Percentiles rank a stretch among this genome's conserved stretches.
Evolutionary conservation across 1,140 invertebrate species (phyloP).

Genomic region (Colletes latitarsis): DNA sequence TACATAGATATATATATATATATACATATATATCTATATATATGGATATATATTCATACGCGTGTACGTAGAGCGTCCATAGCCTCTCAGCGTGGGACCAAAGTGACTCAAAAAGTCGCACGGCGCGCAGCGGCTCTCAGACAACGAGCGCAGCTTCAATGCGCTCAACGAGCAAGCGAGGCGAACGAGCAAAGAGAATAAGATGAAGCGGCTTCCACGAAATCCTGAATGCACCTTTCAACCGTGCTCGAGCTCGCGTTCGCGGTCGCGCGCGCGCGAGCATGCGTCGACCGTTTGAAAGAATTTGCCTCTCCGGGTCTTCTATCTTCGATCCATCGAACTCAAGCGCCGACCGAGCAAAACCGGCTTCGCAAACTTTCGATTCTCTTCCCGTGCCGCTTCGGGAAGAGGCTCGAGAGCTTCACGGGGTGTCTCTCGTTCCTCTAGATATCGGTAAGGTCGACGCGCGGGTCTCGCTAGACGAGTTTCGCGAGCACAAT

Average conservation of each 20-base stretch:
- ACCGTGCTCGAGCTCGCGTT: not conserved
- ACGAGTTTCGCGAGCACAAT: constrained; percentile 45
- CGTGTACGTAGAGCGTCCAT: constrained; percentile 57
- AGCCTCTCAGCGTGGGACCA: constrained; percentile 79
- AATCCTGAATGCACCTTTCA: constrained; percentile 50
- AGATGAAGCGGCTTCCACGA: constrained; percentile 33
- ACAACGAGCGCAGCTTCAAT: constrained; percentile 39
- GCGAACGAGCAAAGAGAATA: not conserved
- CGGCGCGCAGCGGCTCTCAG: constrained; percentile 78
- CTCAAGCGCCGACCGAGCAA: not conserved
- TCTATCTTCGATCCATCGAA: constrained; percentile 29
- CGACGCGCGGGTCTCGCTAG: constrained; percentile 15
- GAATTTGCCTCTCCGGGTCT: constrained; percentile 28
- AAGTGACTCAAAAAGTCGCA: constrained; percentile 80
- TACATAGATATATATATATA: no score
- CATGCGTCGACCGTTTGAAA: constrained; percentile 41
- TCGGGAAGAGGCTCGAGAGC: not conserved
- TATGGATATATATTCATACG: not conserved
- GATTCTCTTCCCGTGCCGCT: not conserved
- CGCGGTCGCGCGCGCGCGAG: not conserved
- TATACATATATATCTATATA: no score
- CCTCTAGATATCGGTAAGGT: not conserved
- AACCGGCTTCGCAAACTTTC: constrained; percentile 31
- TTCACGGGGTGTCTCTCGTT: not conserved
- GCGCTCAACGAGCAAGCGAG: not conserved